Evolutionary conservation across 2,888 invertebrate species (phyloP).

Genomic region (Eledona agricola): DNA sequence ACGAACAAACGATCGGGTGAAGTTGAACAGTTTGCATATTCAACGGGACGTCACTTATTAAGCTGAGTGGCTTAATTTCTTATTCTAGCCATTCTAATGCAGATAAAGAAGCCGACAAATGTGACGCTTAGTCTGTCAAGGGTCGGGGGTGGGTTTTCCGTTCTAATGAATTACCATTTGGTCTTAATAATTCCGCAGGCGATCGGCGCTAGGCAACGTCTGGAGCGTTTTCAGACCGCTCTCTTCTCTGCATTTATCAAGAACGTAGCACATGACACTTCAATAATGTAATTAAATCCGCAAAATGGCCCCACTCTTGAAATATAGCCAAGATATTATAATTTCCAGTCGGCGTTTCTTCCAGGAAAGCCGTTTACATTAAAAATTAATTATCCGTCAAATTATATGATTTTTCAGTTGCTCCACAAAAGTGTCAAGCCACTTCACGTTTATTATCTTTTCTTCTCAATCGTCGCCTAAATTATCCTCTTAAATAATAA

Average conservation of each 20-base stretch:
- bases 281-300: slow-evolving; percentile 63
- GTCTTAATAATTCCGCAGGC: slow-evolving; percentile 56
- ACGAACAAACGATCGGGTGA: slow-evolving; percentile 44
- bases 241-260: slow-evolving; percentile 60
- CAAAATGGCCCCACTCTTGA: slow-evolving; percentile 61
- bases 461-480: slow-evolving; percentile 27
- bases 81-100: slow-evolving; percentile 44
- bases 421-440: slow-evolving; percentile 35
- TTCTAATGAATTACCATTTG: slow-evolving; percentile 55
- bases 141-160: slow-evolving; percentile 43
- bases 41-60: slow-evolving; percentile 49
- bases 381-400: slow-evolving; percentile 60
- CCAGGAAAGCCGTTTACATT: slow-evolving; percentile 49
- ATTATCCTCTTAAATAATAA: slow-evolving; percentile 31
- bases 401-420: slow-evolving; percentile 51
- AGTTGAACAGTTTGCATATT: slow-evolving; percentile 50
- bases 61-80: slow-evolving; percentile 50
- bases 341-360: slow-evolving; percentile 54
- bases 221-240: slow-evolving; percentile 52
- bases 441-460: slow-evolving; percentile 35
- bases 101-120: slow-evolving; percentile 50
- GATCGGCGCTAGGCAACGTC: slow-evolving; percentile 53
- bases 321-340: slow-evolving; percentile 61
- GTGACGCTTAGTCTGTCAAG: slow-evolving; percentile 46
- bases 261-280: slow-evolving; percentile 62